These are phyloP conservation scores for Oreonectes daqikongensis DNA, from an alignment of 2,797 vertebrate species.

Conservation along the genomic window DNA sequence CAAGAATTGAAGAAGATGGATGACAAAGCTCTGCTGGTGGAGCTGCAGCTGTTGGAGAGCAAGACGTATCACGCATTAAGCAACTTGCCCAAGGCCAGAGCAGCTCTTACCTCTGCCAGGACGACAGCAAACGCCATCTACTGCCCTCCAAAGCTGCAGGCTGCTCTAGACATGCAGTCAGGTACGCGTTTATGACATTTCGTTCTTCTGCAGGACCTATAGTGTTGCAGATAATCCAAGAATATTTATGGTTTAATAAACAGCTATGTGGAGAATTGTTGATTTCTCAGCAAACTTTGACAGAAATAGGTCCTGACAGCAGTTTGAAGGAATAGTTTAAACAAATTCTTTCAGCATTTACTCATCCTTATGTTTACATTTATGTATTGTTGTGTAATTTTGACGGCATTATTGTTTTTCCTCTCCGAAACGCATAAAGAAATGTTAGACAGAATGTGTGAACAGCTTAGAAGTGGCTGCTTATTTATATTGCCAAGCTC, in stretches of 20 bases:
- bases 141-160: constrained; percentile 95
- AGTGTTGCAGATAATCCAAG: no score
- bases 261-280: background rate
- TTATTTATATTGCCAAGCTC: no score
- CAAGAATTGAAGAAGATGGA: constrained; percentile 98
- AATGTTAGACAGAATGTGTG: no score
- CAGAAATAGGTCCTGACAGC: background rate
- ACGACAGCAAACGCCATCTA: constrained; percentile 99
- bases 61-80: constrained; percentile 97
- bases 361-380: background rate
- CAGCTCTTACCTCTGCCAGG: constrained; percentile 93
- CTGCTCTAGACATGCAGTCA: constrained; percentile 97
- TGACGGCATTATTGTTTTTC: no score
- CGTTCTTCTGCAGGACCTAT: background rate
- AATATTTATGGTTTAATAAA: background rate
- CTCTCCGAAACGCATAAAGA: no score
- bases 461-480: no score
- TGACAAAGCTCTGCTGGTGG: constrained; percentile 95
- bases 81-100: constrained; percentile 93
- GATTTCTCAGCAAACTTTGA: background rate
- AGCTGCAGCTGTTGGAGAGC: constrained; percentile 96
- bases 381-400: background rate
- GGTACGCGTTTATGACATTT: constrained; percentile 69
- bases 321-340: no score
- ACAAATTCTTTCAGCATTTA: background rate